A percentile compares a stretch with the other conserved stretches of the same genome.
These are phyloP conservation scores for Lamellibrachia satsuma DNA, from an alignment of 2,888 invertebrate species.

Conservation along the genomic window DNA sequence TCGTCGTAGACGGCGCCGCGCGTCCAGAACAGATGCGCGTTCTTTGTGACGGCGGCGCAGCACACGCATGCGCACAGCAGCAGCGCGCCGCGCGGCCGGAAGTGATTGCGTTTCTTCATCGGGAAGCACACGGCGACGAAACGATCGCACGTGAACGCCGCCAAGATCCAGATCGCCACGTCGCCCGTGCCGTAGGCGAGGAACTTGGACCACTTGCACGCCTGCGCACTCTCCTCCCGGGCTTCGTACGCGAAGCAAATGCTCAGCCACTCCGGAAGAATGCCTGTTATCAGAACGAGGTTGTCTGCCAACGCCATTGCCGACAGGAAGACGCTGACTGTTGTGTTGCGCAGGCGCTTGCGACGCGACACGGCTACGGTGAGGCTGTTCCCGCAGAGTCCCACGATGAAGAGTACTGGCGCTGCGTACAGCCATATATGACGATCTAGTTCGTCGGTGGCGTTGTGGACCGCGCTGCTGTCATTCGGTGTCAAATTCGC, in stretches of 20 bases:
- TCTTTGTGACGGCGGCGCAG: slow-evolving; percentile 32
- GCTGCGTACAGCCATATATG: background rate
- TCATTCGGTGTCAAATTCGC: background rate
- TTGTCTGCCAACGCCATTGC: slow-evolving; percentile 44
- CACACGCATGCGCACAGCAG: slow-evolving; percentile 13
- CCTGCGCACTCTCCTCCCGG: slow-evolving; percentile 36
- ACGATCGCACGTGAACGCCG: slow-evolving; percentile 42
- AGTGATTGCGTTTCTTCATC: slow-evolving; percentile 33
- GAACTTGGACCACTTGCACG: slow-evolving; percentile 45
- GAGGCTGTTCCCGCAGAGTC: slow-evolving; percentile 14
- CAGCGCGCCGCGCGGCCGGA: slow-evolving; percentile 30
- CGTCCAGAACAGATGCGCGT: slow-evolving; percentile 44
- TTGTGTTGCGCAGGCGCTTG: slow-evolving; percentile 32
- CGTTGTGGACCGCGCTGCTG: background rate
- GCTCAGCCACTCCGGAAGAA: slow-evolving; percentile 46
- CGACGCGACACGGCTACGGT: slow-evolving; percentile 19
- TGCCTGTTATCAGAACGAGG: slow-evolving; percentile 40
- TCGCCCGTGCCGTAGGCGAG: slow-evolving; percentile 40
- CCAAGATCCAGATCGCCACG: slow-evolving; percentile 43
- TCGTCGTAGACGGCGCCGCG: slow-evolving; percentile 38
- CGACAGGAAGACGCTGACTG: slow-evolving; percentile 42
- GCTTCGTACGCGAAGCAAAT: slow-evolving; percentile 33
- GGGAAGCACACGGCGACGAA: slow-evolving; percentile 45
- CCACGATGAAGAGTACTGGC: slow-evolving; percentile 14
- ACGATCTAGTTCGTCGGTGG: background rate